These are phyloP conservation scores for Brachionus rubens DNA, from an alignment of 1,140 invertebrate species.

Conservation along the genomic window DNA sequence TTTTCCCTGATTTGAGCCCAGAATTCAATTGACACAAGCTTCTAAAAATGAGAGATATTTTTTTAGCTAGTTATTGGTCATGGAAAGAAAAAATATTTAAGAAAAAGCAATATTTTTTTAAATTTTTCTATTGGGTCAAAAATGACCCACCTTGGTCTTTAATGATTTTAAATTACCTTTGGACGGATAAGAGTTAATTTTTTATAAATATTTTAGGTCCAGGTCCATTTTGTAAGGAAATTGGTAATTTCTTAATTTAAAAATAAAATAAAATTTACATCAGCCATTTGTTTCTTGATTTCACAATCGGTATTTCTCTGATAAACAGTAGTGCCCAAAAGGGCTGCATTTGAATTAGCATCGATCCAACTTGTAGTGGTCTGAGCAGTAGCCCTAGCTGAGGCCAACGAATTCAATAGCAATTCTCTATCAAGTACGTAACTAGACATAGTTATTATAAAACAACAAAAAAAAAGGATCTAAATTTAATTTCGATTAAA, in stretches of 20 bases:
- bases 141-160: background rate
- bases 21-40: too few relatives aligned
- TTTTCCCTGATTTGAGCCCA: too few relatives aligned
- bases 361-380: slow-evolving; percentile 30
- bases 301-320: slow-evolving; percentile 21
- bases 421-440: slow-evolving; percentile 41
- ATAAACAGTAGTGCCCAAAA: slow-evolving; percentile 23
- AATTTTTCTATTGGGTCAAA: too few relatives aligned
- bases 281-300: slow-evolving; percentile 38
- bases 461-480: background rate
- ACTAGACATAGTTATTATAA: slow-evolving; percentile 21
- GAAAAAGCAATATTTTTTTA: too few relatives aligned
- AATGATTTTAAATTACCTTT: too few relatives aligned
- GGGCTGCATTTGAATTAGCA: slow-evolving; percentile 27
- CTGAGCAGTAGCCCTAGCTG: background rate
- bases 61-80: too few relatives aligned
- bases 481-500: background rate
- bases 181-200: too few relatives aligned
- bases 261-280: slow-evolving; percentile 37
- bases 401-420: slow-evolving; percentile 18
- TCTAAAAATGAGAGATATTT: too few relatives aligned
- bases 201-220: too few relatives aligned
- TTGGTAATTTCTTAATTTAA: too few relatives aligned
- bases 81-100: too few relatives aligned
- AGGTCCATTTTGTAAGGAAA: too few relatives aligned